Evolutionary conservation across 2,797 vertebrate genomes (phyloP), one percentile per base, ranked within the genome.

Genomic region (Lacerta bilineata): DNA sequence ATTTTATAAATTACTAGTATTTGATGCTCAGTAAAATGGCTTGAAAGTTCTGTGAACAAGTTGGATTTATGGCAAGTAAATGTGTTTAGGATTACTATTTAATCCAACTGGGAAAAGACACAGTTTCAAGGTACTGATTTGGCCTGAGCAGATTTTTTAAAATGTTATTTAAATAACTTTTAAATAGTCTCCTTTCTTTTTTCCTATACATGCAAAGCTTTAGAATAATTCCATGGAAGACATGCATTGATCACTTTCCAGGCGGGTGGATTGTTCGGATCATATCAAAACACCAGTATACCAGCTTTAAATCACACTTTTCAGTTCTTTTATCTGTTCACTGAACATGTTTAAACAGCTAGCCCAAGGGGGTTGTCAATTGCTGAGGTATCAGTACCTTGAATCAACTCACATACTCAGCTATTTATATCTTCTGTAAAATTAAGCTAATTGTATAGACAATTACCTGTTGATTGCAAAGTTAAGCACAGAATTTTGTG

Each of bases 401-500:
- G 41, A 43, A 50, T 76, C 7, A 20, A 33, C 66, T 36, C 41
- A 75, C 10, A 85, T 8, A 71, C 6, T 43, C 2, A 29, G 25
- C 17, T 64, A 80, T n/a, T 61, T 69, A 27, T 78, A 13, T 4
- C 15, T n/a, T 9, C 27, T 82, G 3, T 29, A 81, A 75, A 83
- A 83, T 84, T 64, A 80, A 33, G 17, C 3, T 1, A 0, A 0
- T 1, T 75, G 4, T 43, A 50, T 11, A 71, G 72, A 72, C 0
- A 89, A 91, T n/a, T 87, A 99, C 99, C 99, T 98, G 97, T 99
- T 99, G 27, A 97, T 98, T 89, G 98, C 97, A 90, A 98, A 98
- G 36, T 93, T 97, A 79, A 99, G 97, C 27, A 96, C 91, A 0
- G 98, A 98, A 93, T 95, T 98, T 93, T 99, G 98, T 8, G 98